Evolutionary conservation across 2,888 invertebrate species (phyloP).

Genomic region (Platycheirus albimanus): DNA sequence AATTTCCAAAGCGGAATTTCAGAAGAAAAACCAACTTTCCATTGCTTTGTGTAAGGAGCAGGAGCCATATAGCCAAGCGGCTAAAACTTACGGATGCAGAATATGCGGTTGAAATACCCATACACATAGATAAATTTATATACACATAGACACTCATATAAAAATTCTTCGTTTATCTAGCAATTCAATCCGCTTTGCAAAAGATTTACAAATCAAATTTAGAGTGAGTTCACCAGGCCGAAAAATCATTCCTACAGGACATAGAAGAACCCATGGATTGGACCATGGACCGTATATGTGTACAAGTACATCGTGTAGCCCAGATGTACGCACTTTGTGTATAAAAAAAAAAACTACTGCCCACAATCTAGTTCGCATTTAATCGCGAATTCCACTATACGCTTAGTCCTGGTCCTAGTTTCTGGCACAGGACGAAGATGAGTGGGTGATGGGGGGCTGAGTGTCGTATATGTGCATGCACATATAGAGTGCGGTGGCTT

Average conservation of each 20-base stretch:
- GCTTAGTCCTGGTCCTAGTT: slow-evolving; percentile 18
- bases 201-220: slow-evolving; percentile 74
- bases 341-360: slow-evolving; percentile 70
- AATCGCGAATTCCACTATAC: slow-evolving; percentile 70
- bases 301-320: not conserved
- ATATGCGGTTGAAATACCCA: slow-evolving; percentile 35
- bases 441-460: slow-evolving; percentile 14
- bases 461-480: slow-evolving; percentile 28
- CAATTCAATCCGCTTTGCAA: slow-evolving; percentile 71
- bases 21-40: slow-evolving; percentile 28
- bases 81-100: slow-evolving; percentile 42
- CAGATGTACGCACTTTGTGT: slow-evolving; percentile 67
- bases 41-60: slow-evolving; percentile 21
- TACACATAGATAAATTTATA: too few species aligned
- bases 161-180: slow-evolving; percentile 69
- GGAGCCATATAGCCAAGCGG: slow-evolving; percentile 1
- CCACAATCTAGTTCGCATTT: slow-evolving; percentile 73
- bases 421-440: slow-evolving; percentile 37
- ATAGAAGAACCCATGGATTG: too few species aligned
- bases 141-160: slow-evolving; percentile 42
- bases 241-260: slow-evolving; percentile 62
- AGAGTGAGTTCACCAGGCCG: slow-evolving; percentile 73
- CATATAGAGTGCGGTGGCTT: slow-evolving; percentile 51
- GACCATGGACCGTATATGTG: not conserved
- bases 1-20: slow-evolving; percentile 31